Percentiles rank a stretch among this genome's conserved stretches.
Conservation (phyloP, 2,888 invertebrate species). For the Pyrgus malvae region DNA sequence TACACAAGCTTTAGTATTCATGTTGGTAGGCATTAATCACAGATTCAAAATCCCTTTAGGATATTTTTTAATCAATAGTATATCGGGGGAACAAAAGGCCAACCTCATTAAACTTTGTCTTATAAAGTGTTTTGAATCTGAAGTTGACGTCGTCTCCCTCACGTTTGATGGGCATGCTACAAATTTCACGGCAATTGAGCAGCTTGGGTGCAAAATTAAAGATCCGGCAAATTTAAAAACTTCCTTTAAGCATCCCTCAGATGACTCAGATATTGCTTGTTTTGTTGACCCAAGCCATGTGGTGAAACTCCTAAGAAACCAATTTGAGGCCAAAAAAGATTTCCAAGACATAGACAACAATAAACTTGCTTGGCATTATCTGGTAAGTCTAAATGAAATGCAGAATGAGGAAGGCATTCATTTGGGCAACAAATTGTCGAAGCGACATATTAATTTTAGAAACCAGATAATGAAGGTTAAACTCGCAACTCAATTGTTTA, state of each 20-base stretch:
- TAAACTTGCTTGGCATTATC: neutral
- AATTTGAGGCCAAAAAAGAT: neutral
- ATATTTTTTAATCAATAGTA: slow-evolving; percentile 29
- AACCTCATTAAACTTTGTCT: slow-evolving; percentile 5
- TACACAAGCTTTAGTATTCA: slow-evolving; percentile 30
- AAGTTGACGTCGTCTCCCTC: slow-evolving; percentile 23
- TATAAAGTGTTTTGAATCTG: slow-evolving; percentile 23
- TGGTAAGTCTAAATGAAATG: slow-evolving; percentile 65
- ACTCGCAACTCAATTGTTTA: slow-evolving; percentile 33
- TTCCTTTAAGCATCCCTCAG: neutral
- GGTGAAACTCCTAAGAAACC: neutral
- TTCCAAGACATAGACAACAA: neutral
- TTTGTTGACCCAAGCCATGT: neutral
- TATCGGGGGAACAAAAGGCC: slow-evolving; percentile 24
- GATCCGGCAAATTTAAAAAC: neutral
- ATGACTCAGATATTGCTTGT: neutral
- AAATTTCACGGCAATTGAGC: neutral
- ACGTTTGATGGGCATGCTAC: slow-evolving; percentile 16
- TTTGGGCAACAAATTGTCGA: slow-evolving; percentile 32
- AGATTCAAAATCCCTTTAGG: slow-evolving; percentile 29
- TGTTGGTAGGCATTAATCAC: slow-evolving; percentile 30
- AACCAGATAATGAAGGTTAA: slow-evolving; percentile 38
- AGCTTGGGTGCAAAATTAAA: neutral
- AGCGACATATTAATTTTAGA: slow-evolving; percentile 32
- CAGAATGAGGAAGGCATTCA: slow-evolving; percentile 29